phyloP scores from a whole-genome alignment of 2,888 invertebrate species.

The Nysson spinosus region DNA sequence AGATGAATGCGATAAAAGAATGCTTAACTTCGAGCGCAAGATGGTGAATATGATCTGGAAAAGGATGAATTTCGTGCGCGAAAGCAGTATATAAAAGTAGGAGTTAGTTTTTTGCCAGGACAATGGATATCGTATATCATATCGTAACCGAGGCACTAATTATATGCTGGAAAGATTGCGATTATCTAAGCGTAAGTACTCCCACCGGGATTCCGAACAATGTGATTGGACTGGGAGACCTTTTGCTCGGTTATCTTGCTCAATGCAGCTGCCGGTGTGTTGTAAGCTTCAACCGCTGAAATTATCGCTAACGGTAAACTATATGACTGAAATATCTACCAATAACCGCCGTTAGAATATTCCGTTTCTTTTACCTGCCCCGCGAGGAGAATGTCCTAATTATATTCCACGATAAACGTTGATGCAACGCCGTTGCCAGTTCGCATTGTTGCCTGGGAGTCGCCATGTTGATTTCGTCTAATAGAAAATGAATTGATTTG shows the following conservation, averaged over 20 bases:
- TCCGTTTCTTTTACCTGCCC: conserved; percentile 13
- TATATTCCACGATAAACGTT: no score
- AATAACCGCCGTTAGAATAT: conserved; percentile 30
- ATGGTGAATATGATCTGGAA: no score
- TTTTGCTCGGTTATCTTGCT: conserved; percentile 57
- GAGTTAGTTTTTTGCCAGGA: no score
- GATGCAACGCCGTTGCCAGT: no score
- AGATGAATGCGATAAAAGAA: no score
- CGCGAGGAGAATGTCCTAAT: no score
- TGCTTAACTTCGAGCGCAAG: no score
- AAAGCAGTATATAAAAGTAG: no score
- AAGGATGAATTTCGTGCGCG: no score
- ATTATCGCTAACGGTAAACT: conserved; percentile 56
- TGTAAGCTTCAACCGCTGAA: conserved; percentile 50
- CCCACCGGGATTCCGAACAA: conserved; percentile 54
- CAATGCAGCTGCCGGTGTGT: conserved; percentile 47
- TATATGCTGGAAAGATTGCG: conserved; percentile 45
- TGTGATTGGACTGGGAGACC: conserved; percentile 50
- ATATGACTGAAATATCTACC: conserved; percentile 36
- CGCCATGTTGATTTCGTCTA: no score
- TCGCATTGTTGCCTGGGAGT: no score
- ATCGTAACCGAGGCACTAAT: conserved; percentile 47
- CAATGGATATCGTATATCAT: conserved; percentile 36
- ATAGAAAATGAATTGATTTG: no score
- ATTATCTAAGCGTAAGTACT: conserved; percentile 57